phyloP scores from a whole-genome alignment of 2,888 invertebrate species.

The Troides oblongomaculatus region DNA sequence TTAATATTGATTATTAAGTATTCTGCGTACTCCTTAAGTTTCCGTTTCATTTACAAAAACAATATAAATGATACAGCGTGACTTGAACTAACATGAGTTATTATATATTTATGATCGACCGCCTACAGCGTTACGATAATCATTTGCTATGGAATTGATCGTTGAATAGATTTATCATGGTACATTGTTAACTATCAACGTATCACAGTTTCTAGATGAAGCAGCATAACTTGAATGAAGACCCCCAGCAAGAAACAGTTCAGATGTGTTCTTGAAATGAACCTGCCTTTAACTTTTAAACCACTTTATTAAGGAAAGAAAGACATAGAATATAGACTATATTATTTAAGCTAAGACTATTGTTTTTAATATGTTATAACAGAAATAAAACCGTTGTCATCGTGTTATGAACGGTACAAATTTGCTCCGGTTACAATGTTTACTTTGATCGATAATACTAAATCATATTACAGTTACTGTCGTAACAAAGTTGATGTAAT shows the following conservation, averaged over 20 bases:
- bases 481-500: not conserved
- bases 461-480: not conserved
- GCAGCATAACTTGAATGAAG: not conserved
- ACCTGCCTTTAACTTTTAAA: too few relatives aligned
- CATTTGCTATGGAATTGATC: not conserved
- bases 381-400: not conserved
- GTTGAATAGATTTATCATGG: not conserved
- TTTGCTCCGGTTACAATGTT: not conserved
- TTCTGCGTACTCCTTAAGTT: not conserved
- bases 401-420: not conserved
- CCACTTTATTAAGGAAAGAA: too few relatives aligned
- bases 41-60: constrained; percentile 1
- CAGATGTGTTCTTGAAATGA: too few relatives aligned
- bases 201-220: not conserved
- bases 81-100: constrained; percentile 6
- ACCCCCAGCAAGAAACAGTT: too few relatives aligned
- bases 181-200: not conserved
- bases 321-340: too few relatives aligned
- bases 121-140: not conserved
- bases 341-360: too few relatives aligned
- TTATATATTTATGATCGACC: constrained; percentile 6
- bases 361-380: too few relatives aligned
- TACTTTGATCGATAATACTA: not conserved
- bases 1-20: not conserved
- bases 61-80: constrained; percentile 10